Evolutionary conservation across 2,797 vertebrate species (phyloP).

Genomic region (Meda fulgida): DNA sequence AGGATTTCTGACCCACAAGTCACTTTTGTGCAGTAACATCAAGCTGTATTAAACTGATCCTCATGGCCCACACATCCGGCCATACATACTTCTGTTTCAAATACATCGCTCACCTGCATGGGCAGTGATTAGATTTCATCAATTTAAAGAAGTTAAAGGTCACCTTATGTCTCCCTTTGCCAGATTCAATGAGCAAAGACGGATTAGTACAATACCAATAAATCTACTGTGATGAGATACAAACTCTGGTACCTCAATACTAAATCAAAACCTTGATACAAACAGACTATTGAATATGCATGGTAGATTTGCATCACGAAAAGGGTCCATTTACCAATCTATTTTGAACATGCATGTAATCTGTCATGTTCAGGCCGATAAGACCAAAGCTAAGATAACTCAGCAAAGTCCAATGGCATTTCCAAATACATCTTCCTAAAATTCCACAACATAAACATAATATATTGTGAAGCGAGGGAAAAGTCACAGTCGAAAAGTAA

Average conservation of each 20-base stretch:
- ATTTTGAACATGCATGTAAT: background rate
- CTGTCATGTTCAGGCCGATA: background rate
- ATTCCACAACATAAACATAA: background rate
- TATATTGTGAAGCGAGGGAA: background rate
- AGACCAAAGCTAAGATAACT: background rate
- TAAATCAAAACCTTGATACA: background rate
- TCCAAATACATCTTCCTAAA: no score
- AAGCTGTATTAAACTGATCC: conserved; percentile 52
- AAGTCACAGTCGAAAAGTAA: background rate
- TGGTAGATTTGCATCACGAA: background rate
- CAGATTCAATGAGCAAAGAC: background rate
- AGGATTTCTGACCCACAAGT: conserved; percentile 66
- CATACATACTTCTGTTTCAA: conserved; percentile 16
- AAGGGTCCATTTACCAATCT: background rate
- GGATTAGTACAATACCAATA: background rate
- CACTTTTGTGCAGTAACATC: conserved; percentile 65
- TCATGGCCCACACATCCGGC: conserved; percentile 25
- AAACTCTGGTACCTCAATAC: background rate
- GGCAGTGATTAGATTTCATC: background rate
- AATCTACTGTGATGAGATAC: background rate
- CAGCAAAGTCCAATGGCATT: no score
- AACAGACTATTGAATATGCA: background rate
- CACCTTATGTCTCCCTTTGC: background rate
- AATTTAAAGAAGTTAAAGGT: background rate
- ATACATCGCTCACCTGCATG: background rate